phyloP scores from a whole-genome alignment of 2,113 vertebrate species.

The Cryptotis parvus region DNA sequence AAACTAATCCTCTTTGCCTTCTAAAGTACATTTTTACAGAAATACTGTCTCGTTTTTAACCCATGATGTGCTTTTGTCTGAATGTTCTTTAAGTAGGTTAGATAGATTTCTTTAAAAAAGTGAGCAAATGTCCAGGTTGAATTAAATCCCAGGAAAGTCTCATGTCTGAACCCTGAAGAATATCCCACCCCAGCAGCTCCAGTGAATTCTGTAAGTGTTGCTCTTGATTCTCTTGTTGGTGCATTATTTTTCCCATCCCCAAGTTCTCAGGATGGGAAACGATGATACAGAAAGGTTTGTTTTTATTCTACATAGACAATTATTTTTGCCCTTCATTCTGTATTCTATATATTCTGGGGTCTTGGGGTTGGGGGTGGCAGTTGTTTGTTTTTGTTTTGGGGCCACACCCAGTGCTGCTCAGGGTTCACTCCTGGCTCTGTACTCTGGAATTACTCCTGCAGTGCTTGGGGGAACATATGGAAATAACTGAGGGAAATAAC shows the following conservation, averaged over 20 bases:
- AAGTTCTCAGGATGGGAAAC: not conserved
- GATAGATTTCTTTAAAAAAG: constrained; percentile 28
- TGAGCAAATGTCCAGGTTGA: constrained; percentile 2
- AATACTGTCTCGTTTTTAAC: not conserved
- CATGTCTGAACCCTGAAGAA: not conserved
- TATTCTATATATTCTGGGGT: not conserved
- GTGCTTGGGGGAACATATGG: too few relatives aligned
- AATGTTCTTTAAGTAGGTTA: constrained; percentile 45
- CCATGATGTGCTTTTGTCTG: not conserved
- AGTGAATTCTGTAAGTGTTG: not conserved
- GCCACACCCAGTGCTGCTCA: too few relatives aligned
- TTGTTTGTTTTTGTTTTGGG: not conserved
- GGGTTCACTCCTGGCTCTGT: too few relatives aligned
- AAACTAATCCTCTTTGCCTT: constrained; percentile 14
- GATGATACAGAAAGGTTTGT: not conserved
- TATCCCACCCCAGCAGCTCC: accelerated
- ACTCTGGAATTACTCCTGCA: too few relatives aligned
- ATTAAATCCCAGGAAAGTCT: constrained; percentile 4
- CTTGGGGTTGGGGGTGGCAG: too few relatives aligned
- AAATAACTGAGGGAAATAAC: too few relatives aligned
- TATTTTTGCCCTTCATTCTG: not conserved
- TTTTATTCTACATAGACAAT: not conserved
- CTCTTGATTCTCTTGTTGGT: not conserved
- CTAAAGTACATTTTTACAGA: constrained; percentile 23
- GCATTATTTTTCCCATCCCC: not conserved